phyloP scores from a whole-genome alignment of 2,888 invertebrate species.

The Ligdia adustata region DNA sequence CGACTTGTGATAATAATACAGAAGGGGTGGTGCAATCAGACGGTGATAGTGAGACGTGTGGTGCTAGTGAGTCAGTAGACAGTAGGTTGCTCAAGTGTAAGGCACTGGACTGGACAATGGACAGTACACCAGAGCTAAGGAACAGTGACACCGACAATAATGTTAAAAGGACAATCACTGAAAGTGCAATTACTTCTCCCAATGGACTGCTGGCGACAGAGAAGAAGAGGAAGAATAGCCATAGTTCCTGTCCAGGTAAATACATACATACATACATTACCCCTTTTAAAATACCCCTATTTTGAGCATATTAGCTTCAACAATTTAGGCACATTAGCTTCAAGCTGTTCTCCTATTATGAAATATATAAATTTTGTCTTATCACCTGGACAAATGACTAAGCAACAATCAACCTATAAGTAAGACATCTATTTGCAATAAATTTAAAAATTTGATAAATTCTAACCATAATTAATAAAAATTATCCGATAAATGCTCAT shows the following conservation, averaged over 20 bases:
- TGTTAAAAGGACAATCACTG: constrained; percentile 75
- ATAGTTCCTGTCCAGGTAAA: constrained; percentile 81
- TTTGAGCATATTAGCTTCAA: no score
- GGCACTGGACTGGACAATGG: constrained; percentile 69
- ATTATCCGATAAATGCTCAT: no score
- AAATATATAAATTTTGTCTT: no score
- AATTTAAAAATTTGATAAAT: no score
- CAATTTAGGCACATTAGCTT: no score
- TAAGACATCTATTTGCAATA: no score
- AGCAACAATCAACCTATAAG: no score
- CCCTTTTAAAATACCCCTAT: no score
- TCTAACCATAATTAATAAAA: no score
- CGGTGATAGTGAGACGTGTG: constrained; percentile 60
- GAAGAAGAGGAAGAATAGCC: constrained; percentile 86
- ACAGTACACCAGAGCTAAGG: constrained; percentile 43
- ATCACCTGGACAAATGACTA: no score
- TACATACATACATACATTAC: no score
- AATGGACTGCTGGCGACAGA: constrained; percentile 86
- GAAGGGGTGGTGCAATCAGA: constrained; percentile 71
- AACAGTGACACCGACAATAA: constrained; percentile 48
- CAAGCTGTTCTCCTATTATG: no score
- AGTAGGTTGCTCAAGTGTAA: constrained; percentile 70
- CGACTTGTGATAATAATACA: constrained; percentile 73
- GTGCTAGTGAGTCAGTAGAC: constrained; percentile 74
- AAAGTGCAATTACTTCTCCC: constrained; percentile 75